Evolutionary conservation across 2,888 invertebrate genomes (phyloP).

Genomic region (Chloroclystis v-ata): DNA sequence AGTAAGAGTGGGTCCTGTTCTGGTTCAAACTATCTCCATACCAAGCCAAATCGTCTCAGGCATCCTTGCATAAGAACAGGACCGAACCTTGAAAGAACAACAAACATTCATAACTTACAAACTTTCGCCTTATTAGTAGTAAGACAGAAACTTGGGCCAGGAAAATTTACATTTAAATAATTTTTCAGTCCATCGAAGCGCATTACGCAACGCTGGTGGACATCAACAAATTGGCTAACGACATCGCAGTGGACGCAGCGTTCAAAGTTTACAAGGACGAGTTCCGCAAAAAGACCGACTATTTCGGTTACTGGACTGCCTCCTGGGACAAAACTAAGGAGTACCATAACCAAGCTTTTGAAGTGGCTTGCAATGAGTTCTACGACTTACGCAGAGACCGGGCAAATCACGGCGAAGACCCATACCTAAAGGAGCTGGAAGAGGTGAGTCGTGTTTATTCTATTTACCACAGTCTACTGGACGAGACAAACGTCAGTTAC

Average conservation of each 20-base stretch:
- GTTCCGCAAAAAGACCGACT: not conserved
- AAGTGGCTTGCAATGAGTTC: not conserved
- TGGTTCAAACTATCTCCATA: too few species aligned
- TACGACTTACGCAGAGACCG: conserved; percentile 4
- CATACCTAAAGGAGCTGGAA: not conserved
- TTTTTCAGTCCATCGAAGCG: conserved; percentile 12
- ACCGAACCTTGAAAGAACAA: too few species aligned
- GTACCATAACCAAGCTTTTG: conserved; percentile 2
- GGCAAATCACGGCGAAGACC: not conserved
- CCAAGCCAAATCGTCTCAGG: too few species aligned
- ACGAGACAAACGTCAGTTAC: too few species aligned
- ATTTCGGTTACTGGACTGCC: not conserved
- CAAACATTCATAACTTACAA: too few species aligned
- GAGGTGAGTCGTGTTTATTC: not conserved
- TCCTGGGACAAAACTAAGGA: conserved; percentile 1
- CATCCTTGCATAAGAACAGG: too few species aligned
- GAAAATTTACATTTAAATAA: too few species aligned
- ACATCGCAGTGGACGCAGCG: conserved; percentile 2
- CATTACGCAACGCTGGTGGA: conserved; percentile 14
- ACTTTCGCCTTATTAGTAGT: too few species aligned
- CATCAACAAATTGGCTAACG: conserved; percentile 16
- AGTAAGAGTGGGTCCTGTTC: too few species aligned
- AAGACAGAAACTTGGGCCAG: too few species aligned
- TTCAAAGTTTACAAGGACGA: conserved; percentile 1
- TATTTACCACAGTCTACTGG: too few species aligned